Percentiles rank a stretch among this genome's conserved stretches.
phyloP scores from a whole-genome alignment of 2,113 vertebrate genomes.

The Chaetura pelagica region DNA sequence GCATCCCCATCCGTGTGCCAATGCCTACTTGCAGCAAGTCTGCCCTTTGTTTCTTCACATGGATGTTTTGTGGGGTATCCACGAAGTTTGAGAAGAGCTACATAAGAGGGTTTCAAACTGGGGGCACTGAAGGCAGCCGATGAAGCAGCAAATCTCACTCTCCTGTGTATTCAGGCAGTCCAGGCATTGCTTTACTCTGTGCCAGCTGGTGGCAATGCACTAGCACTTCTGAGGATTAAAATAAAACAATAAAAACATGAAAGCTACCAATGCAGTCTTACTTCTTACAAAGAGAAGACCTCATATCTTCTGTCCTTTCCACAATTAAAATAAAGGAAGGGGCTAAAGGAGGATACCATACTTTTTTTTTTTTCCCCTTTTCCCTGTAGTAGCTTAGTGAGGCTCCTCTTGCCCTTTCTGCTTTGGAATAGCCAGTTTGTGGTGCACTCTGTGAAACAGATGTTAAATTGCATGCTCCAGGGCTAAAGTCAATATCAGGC shows the following conservation, averaged over 20 bases:
- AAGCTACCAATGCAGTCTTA: background rate
- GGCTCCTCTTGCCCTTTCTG: background rate
- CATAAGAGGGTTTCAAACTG: background rate
- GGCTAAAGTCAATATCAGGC: background rate
- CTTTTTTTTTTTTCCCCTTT: background rate
- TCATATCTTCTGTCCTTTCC: background rate
- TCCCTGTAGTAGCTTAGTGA: background rate
- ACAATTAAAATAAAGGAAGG: background rate
- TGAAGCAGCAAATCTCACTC: background rate
- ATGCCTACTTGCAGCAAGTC: background rate
- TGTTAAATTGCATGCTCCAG: background rate
- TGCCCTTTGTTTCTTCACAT: background rate
- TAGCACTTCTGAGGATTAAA: background rate
- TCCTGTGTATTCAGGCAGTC: background rate
- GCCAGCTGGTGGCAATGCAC: background rate
- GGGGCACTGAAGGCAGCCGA: background rate
- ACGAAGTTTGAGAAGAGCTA: background rate
- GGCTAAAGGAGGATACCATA: rapidly evolving
- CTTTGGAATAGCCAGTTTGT: background rate
- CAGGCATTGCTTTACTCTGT: background rate
- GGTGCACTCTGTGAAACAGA: background rate
- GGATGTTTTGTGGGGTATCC: background rate
- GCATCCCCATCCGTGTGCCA: background rate
- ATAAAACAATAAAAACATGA: background rate
- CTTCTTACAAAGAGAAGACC: background rate